Evolutionary conservation across 2,888 invertebrate genomes (phyloP).

Genomic region (Acrocyrtus sp.): DNA sequence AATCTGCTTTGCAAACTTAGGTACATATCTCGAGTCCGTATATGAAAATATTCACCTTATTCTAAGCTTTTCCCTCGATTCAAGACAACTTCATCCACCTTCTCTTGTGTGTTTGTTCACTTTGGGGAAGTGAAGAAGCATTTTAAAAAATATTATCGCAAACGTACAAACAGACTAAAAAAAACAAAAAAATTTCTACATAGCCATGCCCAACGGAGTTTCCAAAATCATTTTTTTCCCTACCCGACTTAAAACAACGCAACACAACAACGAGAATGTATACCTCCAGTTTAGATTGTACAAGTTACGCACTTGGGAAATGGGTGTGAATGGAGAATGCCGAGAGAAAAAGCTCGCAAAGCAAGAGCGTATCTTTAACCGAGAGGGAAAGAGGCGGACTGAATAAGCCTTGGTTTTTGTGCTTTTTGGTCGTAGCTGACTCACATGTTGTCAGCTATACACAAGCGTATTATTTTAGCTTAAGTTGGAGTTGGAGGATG

Average conservation of each 20-base stretch:
- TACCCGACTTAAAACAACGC: no score
- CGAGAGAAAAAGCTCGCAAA: slow-evolving; percentile 36
- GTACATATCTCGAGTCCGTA: background rate
- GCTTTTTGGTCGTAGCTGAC: no score
- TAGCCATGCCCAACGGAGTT: no score
- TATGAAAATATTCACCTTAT: background rate
- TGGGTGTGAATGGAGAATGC: slow-evolving; percentile 50
- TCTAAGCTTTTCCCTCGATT: background rate
- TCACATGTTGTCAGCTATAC: no score
- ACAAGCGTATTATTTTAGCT: no score
- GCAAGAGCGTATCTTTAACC: background rate
- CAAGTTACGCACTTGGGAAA: slow-evolving; percentile 43
- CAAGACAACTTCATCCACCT: slow-evolving; percentile 14
- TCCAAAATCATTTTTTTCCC: no score
- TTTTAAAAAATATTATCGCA: slow-evolving; percentile 27
- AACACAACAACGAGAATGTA: no score
- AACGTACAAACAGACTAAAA: background rate
- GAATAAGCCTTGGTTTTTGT: background rate
- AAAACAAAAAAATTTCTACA: slow-evolving; percentile 16
- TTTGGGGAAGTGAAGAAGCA: slow-evolving; percentile 3
- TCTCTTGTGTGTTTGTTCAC: background rate
- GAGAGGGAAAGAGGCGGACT: background rate
- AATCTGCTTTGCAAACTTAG: slow-evolving; percentile 27
- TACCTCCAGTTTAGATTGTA: slow-evolving; percentile 41
- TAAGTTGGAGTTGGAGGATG: no score